A percentile compares a stretch with the other conserved stretches of the same genome.
These are phyloP conservation scores for Thinocorus orbignyianus DNA, from an alignment of 2,113 vertebrate species.

Conservation along the genomic window DNA sequence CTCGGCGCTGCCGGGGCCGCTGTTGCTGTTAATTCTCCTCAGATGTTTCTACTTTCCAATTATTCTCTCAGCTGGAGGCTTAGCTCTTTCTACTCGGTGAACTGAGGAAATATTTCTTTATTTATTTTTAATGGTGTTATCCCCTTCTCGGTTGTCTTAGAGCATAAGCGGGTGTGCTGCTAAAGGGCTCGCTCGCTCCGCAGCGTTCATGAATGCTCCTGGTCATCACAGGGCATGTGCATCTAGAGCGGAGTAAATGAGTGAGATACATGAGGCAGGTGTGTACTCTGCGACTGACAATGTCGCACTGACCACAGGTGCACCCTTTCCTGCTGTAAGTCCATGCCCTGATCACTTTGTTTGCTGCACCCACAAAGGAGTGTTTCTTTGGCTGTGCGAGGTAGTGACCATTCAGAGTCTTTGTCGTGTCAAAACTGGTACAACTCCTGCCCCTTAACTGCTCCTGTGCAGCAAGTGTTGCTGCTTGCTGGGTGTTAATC, in stretches of 20 bases:
- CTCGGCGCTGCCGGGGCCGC: neutral
- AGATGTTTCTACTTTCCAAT: slow-evolving; percentile 11
- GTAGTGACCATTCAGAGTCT: neutral
- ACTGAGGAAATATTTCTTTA: neutral
- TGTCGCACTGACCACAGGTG: neutral
- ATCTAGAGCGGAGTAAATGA: neutral
- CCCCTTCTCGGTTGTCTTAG: neutral
- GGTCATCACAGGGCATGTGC: neutral
- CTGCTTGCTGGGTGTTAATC: neutral
- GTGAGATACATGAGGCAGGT: neutral
- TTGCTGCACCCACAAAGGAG: neutral
- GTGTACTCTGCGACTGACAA: neutral
- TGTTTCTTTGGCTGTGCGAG: neutral
- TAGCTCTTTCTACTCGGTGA: neutral
- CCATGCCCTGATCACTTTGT: neutral
- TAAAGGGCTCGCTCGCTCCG: neutral
- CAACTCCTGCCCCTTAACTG: neutral
- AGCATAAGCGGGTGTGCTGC: neutral
- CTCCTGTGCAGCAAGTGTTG: neutral
- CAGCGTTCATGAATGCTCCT: neutral
- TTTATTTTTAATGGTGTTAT: neutral
- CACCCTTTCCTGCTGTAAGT: neutral
- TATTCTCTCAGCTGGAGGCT: neutral
- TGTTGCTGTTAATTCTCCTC: neutral
- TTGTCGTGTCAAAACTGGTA: neutral